Percentiles rank a stretch among this genome's conserved stretches.
These are phyloP conservation scores for Ctenochaetus hawaiiensis DNA, from an alignment of 2,797 vertebrate species.

Conservation along the genomic window DNA sequence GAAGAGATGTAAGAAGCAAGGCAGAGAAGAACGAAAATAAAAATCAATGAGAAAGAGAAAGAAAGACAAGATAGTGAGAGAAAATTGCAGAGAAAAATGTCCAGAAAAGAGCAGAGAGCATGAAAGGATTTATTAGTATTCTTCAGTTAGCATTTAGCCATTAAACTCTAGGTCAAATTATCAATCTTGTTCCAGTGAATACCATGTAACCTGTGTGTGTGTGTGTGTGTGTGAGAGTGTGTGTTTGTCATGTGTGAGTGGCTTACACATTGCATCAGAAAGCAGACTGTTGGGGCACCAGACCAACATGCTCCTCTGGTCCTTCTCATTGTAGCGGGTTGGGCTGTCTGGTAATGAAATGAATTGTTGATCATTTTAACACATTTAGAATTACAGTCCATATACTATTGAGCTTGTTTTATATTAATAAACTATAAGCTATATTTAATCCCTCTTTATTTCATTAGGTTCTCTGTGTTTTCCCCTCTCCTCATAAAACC, in stretches of 20 bases:
- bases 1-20: background rate
- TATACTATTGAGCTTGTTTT: background rate
- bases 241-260: background rate
- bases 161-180: slow-evolving; percentile 22
- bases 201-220: background rate
- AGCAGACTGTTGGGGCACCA: slow-evolving; percentile 93
- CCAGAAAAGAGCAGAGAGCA: background rate
- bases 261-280: slow-evolving; percentile 93
- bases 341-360: slow-evolving; percentile 83
- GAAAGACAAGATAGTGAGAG: background rate
- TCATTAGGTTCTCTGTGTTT: background rate
- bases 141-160: slow-evolving; percentile 11
- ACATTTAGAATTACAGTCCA: background rate
- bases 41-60: background rate
- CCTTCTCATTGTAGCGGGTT: slow-evolving; percentile 87
- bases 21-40: background rate
- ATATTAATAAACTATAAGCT: no score
- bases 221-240: background rate
- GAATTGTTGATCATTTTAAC: background rate
- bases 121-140: slow-evolving; percentile 12
- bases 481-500: background rate
- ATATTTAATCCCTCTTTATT: background rate
- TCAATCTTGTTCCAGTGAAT: background rate
- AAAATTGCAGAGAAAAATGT: background rate
- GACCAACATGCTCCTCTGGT: slow-evolving; percentile 94